Evolutionary conservation across 2,888 invertebrate species (phyloP).

Genomic region (Hartigia nigra): DNA sequence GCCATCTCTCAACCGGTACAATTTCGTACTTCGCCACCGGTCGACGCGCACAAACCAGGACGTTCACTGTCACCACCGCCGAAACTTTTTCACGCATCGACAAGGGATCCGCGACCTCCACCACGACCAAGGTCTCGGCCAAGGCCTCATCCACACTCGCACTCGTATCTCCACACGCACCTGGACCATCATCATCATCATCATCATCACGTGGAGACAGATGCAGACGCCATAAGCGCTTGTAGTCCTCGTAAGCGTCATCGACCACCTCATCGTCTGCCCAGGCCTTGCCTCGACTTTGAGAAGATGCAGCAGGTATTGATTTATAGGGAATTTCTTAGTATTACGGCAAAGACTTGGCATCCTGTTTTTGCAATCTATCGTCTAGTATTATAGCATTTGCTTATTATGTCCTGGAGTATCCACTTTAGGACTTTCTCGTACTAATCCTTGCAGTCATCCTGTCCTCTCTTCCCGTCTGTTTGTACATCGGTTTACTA

Average conservation of each 20-base stretch:
- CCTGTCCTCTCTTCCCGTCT: no score
- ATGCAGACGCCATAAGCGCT: conserved; percentile 69
- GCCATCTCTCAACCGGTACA: conserved; percentile 83
- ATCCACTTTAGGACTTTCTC: no score
- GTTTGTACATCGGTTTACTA: conserved; percentile 18
- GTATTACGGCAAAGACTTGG: no score
- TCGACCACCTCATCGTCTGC: conserved; percentile 67
- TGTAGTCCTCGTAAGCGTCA: conserved; percentile 71
- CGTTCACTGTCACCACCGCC: conserved; percentile 68
- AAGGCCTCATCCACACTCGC: conserved; percentile 66
- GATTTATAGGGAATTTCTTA: no score
- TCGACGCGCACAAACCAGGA: conserved; percentile 86
- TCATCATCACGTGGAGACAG: conserved; percentile 39
- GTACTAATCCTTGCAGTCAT: no score
- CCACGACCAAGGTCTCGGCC: conserved; percentile 62
- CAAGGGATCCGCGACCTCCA: conserved; percentile 41
- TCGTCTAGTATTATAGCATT: no score
- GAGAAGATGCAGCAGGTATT: conserved; percentile 96
- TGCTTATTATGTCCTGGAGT: no score
- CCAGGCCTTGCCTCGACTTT: conserved; percentile 92
- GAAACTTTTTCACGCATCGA: conserved; percentile 64
- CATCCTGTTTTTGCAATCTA: no score
- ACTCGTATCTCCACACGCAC: conserved; percentile 62
- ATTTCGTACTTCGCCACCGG: conserved; percentile 91
- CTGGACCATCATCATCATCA: conserved; percentile 66